Percentiles rank a stretch among this genome's conserved stretches.
Evolutionary conservation across 1,140 invertebrate species (phyloP).

Genomic region (Philopotamus ludificatus): DNA sequence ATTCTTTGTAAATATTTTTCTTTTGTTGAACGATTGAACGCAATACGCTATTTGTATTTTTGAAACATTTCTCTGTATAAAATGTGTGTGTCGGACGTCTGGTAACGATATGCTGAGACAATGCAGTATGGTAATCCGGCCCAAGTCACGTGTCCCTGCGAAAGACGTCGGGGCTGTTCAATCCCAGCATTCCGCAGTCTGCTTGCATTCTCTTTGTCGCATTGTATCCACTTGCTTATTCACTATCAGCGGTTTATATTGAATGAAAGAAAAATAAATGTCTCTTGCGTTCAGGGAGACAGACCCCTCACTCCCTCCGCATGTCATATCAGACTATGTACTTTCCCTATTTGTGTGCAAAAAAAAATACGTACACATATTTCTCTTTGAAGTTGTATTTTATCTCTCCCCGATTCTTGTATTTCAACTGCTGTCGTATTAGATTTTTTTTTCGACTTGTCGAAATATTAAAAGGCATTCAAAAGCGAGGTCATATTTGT

Average conservation of each 20-base stretch:
- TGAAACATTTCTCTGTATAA: background rate
- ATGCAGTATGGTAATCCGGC: background rate
- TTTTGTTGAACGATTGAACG: no score
- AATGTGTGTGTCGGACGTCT: background rate
- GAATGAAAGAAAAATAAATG: background rate
- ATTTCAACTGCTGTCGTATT: no score
- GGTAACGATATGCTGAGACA: no score
- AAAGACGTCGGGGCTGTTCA: background rate
- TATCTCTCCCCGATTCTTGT: no score
- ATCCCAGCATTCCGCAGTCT: background rate
- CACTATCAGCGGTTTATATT: background rate
- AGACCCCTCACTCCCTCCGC: background rate
- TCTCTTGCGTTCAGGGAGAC: background rate
- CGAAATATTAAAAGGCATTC: no score
- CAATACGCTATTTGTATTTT: no score
- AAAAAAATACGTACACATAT: no score
- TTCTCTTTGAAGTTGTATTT: no score
- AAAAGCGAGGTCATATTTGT: no score
- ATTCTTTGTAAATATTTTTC: no score
- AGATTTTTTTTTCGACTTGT: no score
- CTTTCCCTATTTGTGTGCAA: no score
- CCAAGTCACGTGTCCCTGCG: background rate
- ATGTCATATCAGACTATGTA: background rate
- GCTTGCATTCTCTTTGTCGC: background rate
- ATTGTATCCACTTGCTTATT: background rate